Percentiles rank a stretch among this genome's conserved stretches.
Evolutionary conservation across 2,113 vertebrate genomes (phyloP).

Genomic region (Mormoops blainvillei): DNA sequence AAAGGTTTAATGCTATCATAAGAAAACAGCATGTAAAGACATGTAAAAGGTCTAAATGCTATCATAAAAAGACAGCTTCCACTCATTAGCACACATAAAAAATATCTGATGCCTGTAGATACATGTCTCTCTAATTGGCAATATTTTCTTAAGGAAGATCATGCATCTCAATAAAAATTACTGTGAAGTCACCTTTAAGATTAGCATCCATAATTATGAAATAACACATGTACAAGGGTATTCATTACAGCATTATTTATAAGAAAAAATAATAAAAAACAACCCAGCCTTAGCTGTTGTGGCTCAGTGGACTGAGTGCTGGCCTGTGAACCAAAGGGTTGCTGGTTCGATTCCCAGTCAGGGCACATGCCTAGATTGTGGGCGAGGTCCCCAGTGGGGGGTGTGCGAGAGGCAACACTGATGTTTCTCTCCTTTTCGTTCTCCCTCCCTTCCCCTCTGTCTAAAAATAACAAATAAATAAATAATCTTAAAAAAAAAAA

Average conservation of each 20-base stretch:
- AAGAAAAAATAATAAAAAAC: neutral
- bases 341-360: no score
- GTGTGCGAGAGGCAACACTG: no score
- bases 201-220: neutral
- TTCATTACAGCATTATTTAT: neutral
- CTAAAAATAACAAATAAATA: no score
- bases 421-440: no score
- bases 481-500: neutral
- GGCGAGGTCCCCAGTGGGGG: no score
- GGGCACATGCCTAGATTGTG: no score
- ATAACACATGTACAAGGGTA: neutral
- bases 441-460: no score
- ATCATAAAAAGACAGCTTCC: neutral
- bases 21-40: no score
- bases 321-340: no score
- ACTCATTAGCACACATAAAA: neutral
- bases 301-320: no score
- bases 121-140: neutral
- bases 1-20: neutral
- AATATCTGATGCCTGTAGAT: neutral
- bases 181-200: neutral
- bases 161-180: conserved; percentile 1
- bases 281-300: no score
- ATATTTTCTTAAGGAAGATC: neutral
- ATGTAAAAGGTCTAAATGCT: neutral